Evolutionary conservation across 2,888 invertebrate genomes (phyloP), one percentile per base, ranked within the genome.

Genomic region (Crepidodera aurea): DNA sequence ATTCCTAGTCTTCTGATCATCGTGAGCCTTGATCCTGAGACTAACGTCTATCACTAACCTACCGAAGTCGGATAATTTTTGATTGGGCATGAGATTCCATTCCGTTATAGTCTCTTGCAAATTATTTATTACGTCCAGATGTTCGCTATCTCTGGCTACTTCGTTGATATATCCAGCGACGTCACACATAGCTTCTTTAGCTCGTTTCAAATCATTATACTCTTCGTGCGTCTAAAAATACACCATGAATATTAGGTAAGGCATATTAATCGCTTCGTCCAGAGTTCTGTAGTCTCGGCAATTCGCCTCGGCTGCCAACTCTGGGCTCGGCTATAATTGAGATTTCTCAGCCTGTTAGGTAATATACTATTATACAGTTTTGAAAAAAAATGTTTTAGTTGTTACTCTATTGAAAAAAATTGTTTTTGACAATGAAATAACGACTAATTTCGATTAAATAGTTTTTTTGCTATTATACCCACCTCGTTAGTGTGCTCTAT

Each of bases 101-200:
- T 93, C 92, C 51, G 90, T 85, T 77, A 94, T 94, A 75, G 90
- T 91, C 75, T 89, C 90, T 84, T 96, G 93, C 54, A 98, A 92
- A 83, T 96, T 94, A 68, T 90, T 88, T 71, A 98, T 93, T 63
- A 97, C 88, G 68, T 91, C 90, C 59, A 97, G 84, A 68, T 94
- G 93, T 79, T 98, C 98, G 58, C 94, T 94, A 82, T 99, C 99
- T 55, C 98, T 84, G 74, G 97, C 98, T 53, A 97, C 95, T 84
- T 99, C 99, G 81, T 99, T 99, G 65, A 98, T 96, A 81, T 95
- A 99, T 75, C 95, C 91, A 2, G 97, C 95, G 29, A 98, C 91
- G 81, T 98, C 98, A 66, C 94, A 89, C 97, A 98, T 98, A 44
- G 94, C 93, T 79, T 97, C 96, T 72, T 95, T 89, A 25, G 98